Percentiles rank a stretch among this genome's conserved stretches.
These are phyloP conservation scores for Pyxicephalus adspersus DNA, from an alignment of 2,113 vertebrate genomes.

Conservation along the genomic window DNA sequence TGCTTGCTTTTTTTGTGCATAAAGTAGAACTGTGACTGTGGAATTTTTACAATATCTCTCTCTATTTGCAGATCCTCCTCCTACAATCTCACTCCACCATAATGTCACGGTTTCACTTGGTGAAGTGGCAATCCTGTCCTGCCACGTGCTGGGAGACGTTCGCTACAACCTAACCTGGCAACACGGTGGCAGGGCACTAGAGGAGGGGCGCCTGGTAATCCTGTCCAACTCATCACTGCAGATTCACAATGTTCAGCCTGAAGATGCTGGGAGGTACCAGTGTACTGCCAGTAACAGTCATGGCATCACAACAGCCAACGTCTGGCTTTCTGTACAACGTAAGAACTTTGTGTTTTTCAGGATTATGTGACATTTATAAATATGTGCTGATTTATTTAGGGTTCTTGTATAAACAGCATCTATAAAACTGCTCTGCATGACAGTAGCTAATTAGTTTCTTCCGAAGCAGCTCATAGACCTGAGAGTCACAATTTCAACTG, in stretches of 20 bases:
- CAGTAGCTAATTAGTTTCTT: no score
- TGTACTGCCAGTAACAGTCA: slow-evolving; percentile 76
- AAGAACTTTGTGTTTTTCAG: slow-evolving; percentile 43
- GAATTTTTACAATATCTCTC: not conserved
- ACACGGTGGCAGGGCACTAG: slow-evolving; percentile 68
- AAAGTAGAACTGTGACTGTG: not conserved
- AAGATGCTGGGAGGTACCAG: slow-evolving; percentile 80
- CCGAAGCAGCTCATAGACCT: no score
- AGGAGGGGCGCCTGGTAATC: slow-evolving; percentile 65
- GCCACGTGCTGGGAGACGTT: slow-evolving; percentile 71
- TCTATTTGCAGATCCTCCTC: slow-evolving; percentile 77
- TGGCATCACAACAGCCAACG: slow-evolving; percentile 67
- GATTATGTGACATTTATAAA: not conserved
- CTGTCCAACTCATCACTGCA: slow-evolving; percentile 77
- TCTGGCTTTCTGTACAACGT: slow-evolving; percentile 88
- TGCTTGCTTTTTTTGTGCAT: no score
- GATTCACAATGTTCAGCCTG: slow-evolving; percentile 64
- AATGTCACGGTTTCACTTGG: slow-evolving; percentile 82
- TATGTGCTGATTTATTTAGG: not conserved
- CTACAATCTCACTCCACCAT: slow-evolving; percentile 65
- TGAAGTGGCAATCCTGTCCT: slow-evolving; percentile 76
- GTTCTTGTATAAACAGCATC: not conserved
- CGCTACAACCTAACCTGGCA: slow-evolving; percentile 89
- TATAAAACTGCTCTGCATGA: not conserved
- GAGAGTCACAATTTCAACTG: no score